Conservation (phyloP, 2,113 vertebrate genomes). For the Elephantulus edwardii region DNA sequence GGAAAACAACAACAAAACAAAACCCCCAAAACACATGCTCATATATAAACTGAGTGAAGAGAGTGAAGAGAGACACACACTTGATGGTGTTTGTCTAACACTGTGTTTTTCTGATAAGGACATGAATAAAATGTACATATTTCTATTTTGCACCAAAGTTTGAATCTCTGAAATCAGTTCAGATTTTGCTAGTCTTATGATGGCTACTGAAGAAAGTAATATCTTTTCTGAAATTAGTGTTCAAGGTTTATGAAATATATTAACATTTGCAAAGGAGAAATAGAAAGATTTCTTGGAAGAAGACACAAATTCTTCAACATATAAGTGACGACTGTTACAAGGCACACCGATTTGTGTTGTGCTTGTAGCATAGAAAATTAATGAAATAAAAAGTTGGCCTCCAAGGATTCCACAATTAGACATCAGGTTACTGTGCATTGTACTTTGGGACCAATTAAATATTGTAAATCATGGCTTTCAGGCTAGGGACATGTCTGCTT, state of each 20-base stretch:
- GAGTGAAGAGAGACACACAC: neutral
- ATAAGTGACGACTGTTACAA: neutral
- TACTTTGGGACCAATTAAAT: neutral
- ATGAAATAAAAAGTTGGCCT: neutral
- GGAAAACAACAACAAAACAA: too few relatives aligned
- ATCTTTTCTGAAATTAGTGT: neutral
- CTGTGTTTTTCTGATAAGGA: constrained; percentile 4
- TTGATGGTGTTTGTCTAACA: neutral
- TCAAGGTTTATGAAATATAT: neutral
- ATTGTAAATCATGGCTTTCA: neutral
- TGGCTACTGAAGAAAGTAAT: neutral
- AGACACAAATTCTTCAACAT: neutral
- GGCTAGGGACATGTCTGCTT: neutral
- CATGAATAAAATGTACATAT: neutral
- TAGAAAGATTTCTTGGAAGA: neutral
- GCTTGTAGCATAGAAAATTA: neutral
- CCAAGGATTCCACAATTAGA: neutral
- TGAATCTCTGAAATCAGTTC: neutral
- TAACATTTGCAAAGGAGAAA: neutral
- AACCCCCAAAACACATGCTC: neutral
- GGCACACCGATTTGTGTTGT: neutral
- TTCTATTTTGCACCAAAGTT: neutral
- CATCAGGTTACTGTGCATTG: neutral
- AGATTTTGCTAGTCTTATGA: constrained; percentile 26
- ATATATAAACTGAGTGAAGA: neutral